Evolutionary conservation across 1,140 invertebrate genomes (phyloP).

Genomic region (Oppia nitens): DNA sequence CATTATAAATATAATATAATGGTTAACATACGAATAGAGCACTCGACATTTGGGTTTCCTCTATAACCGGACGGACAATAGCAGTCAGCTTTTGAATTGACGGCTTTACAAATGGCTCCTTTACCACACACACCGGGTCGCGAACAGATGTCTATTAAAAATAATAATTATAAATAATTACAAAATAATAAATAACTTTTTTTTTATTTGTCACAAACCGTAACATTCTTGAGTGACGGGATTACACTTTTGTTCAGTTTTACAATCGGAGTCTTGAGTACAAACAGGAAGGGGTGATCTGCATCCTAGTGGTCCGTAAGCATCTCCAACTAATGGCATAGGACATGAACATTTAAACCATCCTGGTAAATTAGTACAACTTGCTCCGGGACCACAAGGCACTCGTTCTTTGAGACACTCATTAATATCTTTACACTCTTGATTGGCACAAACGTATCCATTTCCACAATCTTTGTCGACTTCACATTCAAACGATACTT

Average conservation of each 20-base stretch:
- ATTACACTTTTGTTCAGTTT: slow-evolving; percentile 65
- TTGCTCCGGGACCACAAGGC: slow-evolving; percentile 54
- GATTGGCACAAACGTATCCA: slow-evolving; percentile 28
- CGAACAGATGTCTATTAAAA: slow-evolving; percentile 33
- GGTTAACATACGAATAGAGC: slow-evolving; percentile 54
- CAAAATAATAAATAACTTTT: slow-evolving; percentile 1
- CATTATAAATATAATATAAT: not conserved
- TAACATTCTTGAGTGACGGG: slow-evolving; percentile 57
- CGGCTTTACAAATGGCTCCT: slow-evolving; percentile 50
- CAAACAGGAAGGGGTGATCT: slow-evolving; percentile 35
- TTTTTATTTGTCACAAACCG: slow-evolving; percentile 12
- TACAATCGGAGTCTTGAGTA: slow-evolving; percentile 74
- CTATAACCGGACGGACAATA: slow-evolving; percentile 53
- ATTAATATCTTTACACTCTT: slow-evolving; percentile 26
- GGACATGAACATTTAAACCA: slow-evolving; percentile 73
- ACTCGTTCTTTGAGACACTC: slow-evolving; percentile 26
- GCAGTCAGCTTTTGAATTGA: slow-evolving; percentile 57
- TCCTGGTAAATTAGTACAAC: slow-evolving; percentile 70
- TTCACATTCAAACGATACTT: slow-evolving; percentile 30
- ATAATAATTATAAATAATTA: slow-evolving; percentile 7
- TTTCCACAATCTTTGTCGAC: slow-evolving; percentile 28
- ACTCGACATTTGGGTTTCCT: slow-evolving; percentile 66
- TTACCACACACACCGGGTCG: slow-evolving; percentile 44
- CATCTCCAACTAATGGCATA: slow-evolving; percentile 56
- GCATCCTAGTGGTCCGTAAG: slow-evolving; percentile 36